A percentile compares a stretch with the other conserved stretches of the same genome.
Conservation (phyloP, 2,888 invertebrate species). For the Mythimna lalbum region DNA sequence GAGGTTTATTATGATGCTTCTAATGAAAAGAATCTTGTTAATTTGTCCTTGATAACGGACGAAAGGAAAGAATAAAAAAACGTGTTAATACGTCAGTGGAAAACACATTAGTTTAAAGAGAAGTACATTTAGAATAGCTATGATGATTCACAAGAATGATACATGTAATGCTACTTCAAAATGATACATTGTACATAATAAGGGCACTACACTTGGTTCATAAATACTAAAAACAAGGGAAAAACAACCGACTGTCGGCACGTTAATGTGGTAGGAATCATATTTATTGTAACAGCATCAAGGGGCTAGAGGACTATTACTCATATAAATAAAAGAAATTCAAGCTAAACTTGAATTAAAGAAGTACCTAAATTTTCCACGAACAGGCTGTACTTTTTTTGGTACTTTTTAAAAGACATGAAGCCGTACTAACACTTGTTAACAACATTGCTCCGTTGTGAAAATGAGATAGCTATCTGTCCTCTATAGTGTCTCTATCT, state of each 20-base stretch:
- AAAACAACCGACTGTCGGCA: not conserved
- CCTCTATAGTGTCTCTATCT: not conserved
- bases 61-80: constrained; percentile 11
- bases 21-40: constrained; percentile 2
- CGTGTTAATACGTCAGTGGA: not conserved
- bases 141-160: not conserved
- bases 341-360: not conserved
- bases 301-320: constrained; percentile 2
- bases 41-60: not conserved
- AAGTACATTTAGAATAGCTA: constrained; percentile 8
- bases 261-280: not conserved
- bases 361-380: not conserved
- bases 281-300: not conserved
- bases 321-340: not conserved
- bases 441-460: not conserved
- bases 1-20: not conserved
- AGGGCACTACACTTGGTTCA: not conserved
- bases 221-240: not conserved
- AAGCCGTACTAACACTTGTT: not conserved
- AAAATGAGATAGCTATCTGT: not conserved
- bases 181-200: not conserved
- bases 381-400: not conserved
- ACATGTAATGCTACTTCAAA: not conserved
- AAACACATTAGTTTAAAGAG: constrained; percentile 11
- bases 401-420: constrained; percentile 9